Base-by-base conservation (phyloP, 2,113 vertebrate species). In the Alaudala cheleensis region DNA sequence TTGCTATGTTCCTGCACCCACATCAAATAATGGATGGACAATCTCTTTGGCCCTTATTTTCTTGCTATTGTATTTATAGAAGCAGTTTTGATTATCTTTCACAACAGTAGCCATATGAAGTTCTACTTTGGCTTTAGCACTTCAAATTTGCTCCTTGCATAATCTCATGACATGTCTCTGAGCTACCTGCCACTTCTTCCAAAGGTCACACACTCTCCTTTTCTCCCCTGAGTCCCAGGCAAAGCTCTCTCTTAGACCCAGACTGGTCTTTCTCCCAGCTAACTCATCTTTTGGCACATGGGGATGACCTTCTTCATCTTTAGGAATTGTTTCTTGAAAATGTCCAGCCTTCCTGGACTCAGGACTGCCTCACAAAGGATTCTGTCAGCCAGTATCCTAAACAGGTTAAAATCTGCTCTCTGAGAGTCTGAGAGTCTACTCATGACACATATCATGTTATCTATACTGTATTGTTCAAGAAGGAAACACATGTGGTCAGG, bases 221-320 rank as follows among this genome's bases (percentile, higher is more conserved):
- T 69, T 26, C 9, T 23, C 9, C 5, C 13, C 6, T 26, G 11
- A 51, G 7, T 24, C 76, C 11, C 13, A 56, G 25, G 2, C 3
- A 79, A 60, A 74, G 5, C 4, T 28, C 16, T 64, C 17, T 50
- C 3, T 50, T 65, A 33, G 18, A 67, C 12, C 14, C 25, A 37
- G 5, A 2, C 5, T 7, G 3, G 10, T 71, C 25, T 81, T 60
- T 20, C 51, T 84, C 3, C 24, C 26, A 6, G 1, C 4, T 3
- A 2, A 13, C 17, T 66, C 1, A 0, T 47, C 58, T 53, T 80
- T 71, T 14, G 4, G 18, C 9, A 31, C 6, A 13, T 2, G 7
- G 5, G 10, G 2, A 18, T 7, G 4, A 3, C 17, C 20, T 76
- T 11, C 14, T 71, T 14, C 2, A 5, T 3, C 3, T 61, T 45